phyloP scores from a whole-genome alignment of 2,888 invertebrate species.

The Cataglyphis cursor region DNA sequence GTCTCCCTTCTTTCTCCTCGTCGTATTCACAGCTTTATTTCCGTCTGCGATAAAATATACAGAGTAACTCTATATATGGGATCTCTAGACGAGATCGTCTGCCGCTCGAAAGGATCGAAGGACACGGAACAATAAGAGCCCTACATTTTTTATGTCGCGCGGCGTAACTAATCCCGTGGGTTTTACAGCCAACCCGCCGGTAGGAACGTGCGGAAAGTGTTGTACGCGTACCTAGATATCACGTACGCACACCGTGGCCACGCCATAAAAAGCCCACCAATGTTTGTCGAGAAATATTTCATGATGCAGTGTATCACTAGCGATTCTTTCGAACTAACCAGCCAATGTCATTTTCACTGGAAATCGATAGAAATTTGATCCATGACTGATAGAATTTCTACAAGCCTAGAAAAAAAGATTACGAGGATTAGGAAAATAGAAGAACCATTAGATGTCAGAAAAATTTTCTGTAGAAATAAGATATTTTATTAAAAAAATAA shows the following conservation, averaged over 20 bases:
- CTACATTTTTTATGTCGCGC: conserved; percentile 80
- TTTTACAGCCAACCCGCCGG: conserved; percentile 66
- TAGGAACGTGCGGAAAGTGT: conserved; percentile 33
- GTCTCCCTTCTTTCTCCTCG: conserved; percentile 14
- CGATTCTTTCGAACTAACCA: conserved; percentile 13
- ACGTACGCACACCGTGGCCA: conserved; percentile 33
- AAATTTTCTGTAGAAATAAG: neutral
- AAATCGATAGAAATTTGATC: neutral
- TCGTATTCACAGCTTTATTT: conserved; percentile 40
- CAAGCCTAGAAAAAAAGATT: neutral
- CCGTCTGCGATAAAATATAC: conserved; percentile 14
- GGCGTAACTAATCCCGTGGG: conserved; percentile 80
- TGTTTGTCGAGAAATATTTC: conserved; percentile 82
- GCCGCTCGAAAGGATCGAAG: conserved; percentile 21
- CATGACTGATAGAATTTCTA: neutral
- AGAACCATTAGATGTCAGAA: neutral
- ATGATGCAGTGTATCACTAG: conserved; percentile 65
- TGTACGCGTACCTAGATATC: conserved; percentile 50
- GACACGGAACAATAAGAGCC: conserved; percentile 59
- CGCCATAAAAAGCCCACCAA: conserved; percentile 75
- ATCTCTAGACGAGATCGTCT: conserved; percentile 47
- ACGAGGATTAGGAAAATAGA: neutral
- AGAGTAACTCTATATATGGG: conserved; percentile 63
- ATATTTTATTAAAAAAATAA: neutral
- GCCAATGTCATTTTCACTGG: neutral